A percentile compares a stretch with the other conserved stretches of the same genome.
Conservation (phyloP, 2,113 vertebrate species). For the Chunga burmeisteri region DNA sequence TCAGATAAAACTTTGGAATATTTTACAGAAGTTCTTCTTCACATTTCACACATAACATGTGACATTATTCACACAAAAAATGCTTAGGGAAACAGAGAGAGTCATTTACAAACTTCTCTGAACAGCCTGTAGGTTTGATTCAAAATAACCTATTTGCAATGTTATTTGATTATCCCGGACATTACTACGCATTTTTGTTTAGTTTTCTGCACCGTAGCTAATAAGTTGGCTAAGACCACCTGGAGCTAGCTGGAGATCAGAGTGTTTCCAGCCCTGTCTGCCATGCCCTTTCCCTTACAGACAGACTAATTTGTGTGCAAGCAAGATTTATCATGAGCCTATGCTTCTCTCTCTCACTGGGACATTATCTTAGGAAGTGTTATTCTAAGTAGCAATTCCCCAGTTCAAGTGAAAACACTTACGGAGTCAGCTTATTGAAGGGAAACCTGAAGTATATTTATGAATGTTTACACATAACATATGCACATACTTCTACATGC, state of each 20-base stretch:
- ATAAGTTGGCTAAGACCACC: not conserved
- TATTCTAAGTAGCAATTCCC: slow-evolving; percentile 30
- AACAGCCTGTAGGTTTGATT: not conserved
- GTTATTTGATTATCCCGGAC: not conserved
- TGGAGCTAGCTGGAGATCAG: not conserved
- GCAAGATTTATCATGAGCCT: slow-evolving; percentile 8
- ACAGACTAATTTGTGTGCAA: not conserved
- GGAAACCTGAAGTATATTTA: slow-evolving; percentile 1
- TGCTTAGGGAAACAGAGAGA: not conserved
- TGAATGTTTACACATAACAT: slow-evolving; percentile 17
- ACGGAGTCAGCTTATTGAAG: not conserved
- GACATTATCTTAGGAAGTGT: slow-evolving; percentile 19
- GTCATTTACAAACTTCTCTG: not conserved
- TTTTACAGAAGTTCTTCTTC: slow-evolving; percentile 3
- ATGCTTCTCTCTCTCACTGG: not conserved
- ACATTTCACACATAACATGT: not conserved
- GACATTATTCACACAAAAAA: not conserved
- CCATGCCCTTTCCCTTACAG: not conserved
- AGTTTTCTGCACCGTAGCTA: not conserved
- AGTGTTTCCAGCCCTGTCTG: not conserved
- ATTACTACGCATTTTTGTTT: not conserved
- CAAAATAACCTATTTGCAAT: not conserved
- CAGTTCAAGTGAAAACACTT: slow-evolving; percentile 21
- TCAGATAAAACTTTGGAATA: slow-evolving; percentile 1
- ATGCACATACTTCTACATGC: not conserved